Evolutionary conservation across 2,888 invertebrate genomes (phyloP).

Genomic region (Lissocephala sabroskyi): DNA sequence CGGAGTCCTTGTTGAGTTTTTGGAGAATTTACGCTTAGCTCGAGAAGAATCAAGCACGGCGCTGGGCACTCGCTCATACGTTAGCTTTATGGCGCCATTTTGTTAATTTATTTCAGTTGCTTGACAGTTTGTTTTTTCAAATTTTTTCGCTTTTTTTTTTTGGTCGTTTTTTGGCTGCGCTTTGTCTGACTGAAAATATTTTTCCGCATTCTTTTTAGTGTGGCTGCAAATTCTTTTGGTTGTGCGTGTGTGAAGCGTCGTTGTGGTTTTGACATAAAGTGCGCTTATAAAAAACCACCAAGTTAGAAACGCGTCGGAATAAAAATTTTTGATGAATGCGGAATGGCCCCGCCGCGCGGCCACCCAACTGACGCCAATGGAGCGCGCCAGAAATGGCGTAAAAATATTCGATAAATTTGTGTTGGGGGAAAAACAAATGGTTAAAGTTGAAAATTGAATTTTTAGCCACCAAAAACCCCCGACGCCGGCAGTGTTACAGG

Average conservation of each 20-base stretch:
- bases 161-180: constrained; percentile 15
- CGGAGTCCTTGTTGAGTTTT: constrained; percentile 18
- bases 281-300: constrained; percentile 58
- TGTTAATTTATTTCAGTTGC: constrained; percentile 62
- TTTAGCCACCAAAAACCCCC: constrained; percentile 49
- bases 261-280: constrained; percentile 63
- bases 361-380: background rate
- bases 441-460: constrained; percentile 60
- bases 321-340: constrained; percentile 57
- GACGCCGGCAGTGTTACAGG: constrained; percentile 20
- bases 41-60: constrained; percentile 40
- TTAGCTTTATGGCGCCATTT: constrained; percentile 59
- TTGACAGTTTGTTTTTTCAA: constrained; percentile 52
- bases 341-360: constrained; percentile 14
- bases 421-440: constrained; percentile 47
- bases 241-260: constrained; percentile 21
- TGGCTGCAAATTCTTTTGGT: constrained; percentile 21
- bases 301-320: constrained; percentile 50
- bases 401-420: constrained; percentile 60
- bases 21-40: constrained; percentile 11
- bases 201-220: constrained; percentile 38
- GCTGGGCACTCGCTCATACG: constrained; percentile 41
- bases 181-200: constrained; percentile 23
- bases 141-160: constrained; percentile 18
- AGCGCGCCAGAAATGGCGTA: constrained; percentile 25